A percentile compares a stretch with the other conserved stretches of the same genome.
phyloP scores from a whole-genome alignment of 2,797 vertebrate genomes.

The Bovichtus variegatus region DNA sequence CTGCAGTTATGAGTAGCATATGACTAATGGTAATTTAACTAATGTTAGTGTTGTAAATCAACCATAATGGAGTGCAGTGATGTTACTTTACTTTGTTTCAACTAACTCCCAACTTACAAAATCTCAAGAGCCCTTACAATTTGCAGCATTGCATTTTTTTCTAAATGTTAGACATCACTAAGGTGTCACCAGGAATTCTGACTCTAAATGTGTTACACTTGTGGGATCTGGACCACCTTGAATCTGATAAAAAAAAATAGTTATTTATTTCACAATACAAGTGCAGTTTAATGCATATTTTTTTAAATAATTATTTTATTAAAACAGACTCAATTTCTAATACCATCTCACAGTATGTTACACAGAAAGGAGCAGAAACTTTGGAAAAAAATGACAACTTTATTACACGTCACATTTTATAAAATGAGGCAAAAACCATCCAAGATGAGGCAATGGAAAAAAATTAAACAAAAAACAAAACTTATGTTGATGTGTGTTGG shows the following conservation, averaged over 20 bases:
- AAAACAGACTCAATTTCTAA: neutral
- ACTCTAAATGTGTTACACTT: neutral
- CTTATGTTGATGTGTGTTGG: neutral
- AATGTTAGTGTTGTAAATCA: neutral
- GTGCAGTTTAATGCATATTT: neutral
- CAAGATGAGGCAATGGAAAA: constrained; percentile 15
- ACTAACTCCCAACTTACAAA: neutral
- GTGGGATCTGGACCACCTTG: too few relatives aligned
- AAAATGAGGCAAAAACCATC: constrained; percentile 65
- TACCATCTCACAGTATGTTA: neutral
- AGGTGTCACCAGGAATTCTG: neutral
- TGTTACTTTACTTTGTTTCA: neutral
- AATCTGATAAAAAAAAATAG: neutral
- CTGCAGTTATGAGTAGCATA: neutral
- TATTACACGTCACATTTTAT: constrained; percentile 66
- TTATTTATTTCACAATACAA: too few relatives aligned
- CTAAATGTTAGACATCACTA: neutral
- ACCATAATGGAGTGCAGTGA: neutral
- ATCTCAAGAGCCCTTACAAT: neutral
- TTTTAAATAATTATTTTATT: too few relatives aligned
- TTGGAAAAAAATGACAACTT: constrained; percentile 55
- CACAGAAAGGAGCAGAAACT: neutral
- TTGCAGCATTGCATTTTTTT: neutral
- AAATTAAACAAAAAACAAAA: constrained; percentile 1
- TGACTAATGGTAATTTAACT: neutral